Percentiles rank a stretch among this genome's conserved stretches.
Evolutionary conservation across 2,888 invertebrate species (phyloP).

Genomic region (Ennomos quercinarius): DNA sequence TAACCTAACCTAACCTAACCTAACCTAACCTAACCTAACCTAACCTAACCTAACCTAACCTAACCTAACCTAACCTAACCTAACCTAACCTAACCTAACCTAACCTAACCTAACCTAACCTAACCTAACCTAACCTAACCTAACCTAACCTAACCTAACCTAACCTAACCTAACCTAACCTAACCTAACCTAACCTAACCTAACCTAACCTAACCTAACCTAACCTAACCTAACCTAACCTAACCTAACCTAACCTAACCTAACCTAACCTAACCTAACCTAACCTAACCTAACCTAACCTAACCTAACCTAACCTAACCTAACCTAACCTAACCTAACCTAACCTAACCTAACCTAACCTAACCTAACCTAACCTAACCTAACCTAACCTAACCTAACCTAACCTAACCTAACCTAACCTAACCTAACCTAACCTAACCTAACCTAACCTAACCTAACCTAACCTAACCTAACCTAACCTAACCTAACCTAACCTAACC

Average conservation of each 20-base stretch:
- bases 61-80: constrained; percentile 3
- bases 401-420: constrained; percentile 23
- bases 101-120: constrained; percentile 24
- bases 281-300: constrained; percentile 26
- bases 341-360: constrained; percentile 26
- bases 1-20: constrained; percentile 3
- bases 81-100: constrained; percentile 3
- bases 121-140: constrained; percentile 30
- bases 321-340: constrained; percentile 24
- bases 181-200: constrained; percentile 33
- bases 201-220: constrained; percentile 27
- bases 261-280: constrained; percentile 17
- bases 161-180: constrained; percentile 35
- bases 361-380: constrained; percentile 21
- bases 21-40: constrained; percentile 3
- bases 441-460: constrained; percentile 30
- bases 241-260: constrained; percentile 26
- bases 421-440: constrained; percentile 9
- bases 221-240: constrained; percentile 26
- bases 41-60: constrained; percentile 3
- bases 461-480: constrained; percentile 32
- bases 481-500: constrained; percentile 26
- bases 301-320: constrained; percentile 24
- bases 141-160: constrained; percentile 22
- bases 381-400: constrained; percentile 25